Conservation (phyloP, 92 coral and sea anemone genomes). For the Nematostella vectensis region DNA sequence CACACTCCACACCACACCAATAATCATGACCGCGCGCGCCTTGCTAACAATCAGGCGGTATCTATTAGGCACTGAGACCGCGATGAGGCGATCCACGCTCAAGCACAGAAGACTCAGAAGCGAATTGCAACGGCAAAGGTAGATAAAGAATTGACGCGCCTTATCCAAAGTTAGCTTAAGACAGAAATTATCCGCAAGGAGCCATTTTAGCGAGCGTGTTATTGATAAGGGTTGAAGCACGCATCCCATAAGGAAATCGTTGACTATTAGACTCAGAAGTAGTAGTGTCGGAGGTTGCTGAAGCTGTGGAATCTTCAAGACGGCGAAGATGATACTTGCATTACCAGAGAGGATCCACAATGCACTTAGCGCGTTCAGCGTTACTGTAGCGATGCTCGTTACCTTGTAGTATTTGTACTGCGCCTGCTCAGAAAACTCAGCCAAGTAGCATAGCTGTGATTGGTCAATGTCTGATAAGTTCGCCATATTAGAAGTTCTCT, state of each 20-base stretch:
- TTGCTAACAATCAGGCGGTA: background rate
- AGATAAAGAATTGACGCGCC: background rate
- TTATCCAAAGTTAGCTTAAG: background rate
- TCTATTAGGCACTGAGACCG: background rate
- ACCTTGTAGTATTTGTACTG: background rate
- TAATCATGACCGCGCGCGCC: background rate
- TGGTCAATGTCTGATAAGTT: too few relatives aligned
- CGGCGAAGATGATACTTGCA: background rate
- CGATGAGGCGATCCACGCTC: background rate
- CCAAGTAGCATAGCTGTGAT: background rate
- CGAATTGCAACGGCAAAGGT: background rate
- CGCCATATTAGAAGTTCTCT: too few relatives aligned
- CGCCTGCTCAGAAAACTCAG: background rate
- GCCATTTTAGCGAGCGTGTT: background rate
- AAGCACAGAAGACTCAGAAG: background rate
- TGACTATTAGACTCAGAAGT: background rate
- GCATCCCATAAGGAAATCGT: background rate
- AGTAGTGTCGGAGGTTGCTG: slow-evolving; percentile 1
- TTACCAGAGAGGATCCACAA: background rate
- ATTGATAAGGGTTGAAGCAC: slow-evolving; percentile 1
- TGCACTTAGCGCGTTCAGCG: background rate
- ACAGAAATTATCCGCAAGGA: slow-evolving; percentile 1
- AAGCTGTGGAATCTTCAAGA: background rate
- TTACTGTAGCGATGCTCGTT: background rate
- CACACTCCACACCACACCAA: background rate